A percentile compares a stretch with the other conserved stretches of the same genome.
Evolutionary conservation across 2,113 vertebrate genomes (phyloP).

Genomic region (Paralichthys olivaceus): DNA sequence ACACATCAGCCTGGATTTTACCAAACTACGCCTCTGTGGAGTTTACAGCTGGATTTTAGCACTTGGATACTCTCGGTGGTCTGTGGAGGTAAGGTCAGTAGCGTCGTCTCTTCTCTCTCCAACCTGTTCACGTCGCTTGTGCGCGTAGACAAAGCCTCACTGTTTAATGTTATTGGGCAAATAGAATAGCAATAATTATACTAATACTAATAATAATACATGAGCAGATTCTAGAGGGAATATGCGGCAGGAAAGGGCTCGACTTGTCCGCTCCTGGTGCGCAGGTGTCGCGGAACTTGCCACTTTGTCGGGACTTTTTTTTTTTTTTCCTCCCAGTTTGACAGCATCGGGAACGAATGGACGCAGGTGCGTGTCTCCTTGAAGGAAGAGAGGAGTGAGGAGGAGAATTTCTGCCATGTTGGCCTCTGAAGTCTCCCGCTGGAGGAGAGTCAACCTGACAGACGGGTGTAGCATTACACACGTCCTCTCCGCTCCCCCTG

Average conservation of each 20-base stretch:
- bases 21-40: conserved; percentile 51
- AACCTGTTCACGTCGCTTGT: conserved; percentile 33
- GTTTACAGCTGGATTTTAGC: conserved; percentile 74
- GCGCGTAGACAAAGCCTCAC: not conserved
- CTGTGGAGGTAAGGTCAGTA: conserved; percentile 77
- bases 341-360: conserved; percentile 5
- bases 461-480: conserved; percentile 52
- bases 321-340: conserved; percentile 4
- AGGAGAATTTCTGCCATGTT: conserved; percentile 36
- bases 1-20: conserved; percentile 63
- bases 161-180: not conserved
- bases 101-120: conserved; percentile 29
- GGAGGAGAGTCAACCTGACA: conserved; percentile 20
- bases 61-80: conserved; percentile 64
- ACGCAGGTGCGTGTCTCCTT: conserved; percentile 37
- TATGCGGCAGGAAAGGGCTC: conserved; percentile 5
- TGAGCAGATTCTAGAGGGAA: not conserved
- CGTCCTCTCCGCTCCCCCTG: not conserved
- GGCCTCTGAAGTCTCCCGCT: conserved; percentile 44
- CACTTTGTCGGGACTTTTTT: conserved; percentile 47
- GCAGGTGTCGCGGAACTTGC: conserved; percentile 34
- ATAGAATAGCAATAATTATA: not conserved
- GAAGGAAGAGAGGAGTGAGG: conserved; percentile 18
- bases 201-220: not conserved
- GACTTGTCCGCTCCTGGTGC: conserved; percentile 3